Percentiles rank a stretch among this genome's conserved stretches.
These are phyloP conservation scores for Apaloderma vittatum DNA, from an alignment of 2,113 vertebrate species.

Conservation along the genomic window DNA sequence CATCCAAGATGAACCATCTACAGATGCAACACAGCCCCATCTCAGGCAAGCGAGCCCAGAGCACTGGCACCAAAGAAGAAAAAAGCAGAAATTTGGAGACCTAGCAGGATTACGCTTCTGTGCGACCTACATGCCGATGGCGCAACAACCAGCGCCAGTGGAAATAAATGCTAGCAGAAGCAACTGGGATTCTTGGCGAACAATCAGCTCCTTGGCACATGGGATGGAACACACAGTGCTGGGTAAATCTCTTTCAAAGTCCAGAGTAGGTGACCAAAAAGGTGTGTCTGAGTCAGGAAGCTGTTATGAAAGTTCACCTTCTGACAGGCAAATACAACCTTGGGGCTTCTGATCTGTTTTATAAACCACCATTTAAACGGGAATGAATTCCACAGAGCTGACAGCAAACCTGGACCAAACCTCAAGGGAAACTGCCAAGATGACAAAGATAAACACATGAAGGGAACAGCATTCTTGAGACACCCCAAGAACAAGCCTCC, in stretches of 20 bases:
- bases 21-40: not conserved
- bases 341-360: not conserved
- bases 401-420: not conserved
- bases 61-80: not conserved
- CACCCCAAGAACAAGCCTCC: not conserved
- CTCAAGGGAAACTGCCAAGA: not conserved
- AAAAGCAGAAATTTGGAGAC: not conserved
- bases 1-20: not conserved
- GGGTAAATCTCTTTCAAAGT: not conserved
- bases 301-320: not conserved
- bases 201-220: not conserved
- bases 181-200: not conserved
- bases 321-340: not conserved
- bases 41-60: not conserved
- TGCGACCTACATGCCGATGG: not conserved
- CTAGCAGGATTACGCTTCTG: not conserved
- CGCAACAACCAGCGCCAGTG: not conserved
- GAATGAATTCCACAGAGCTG: not conserved
- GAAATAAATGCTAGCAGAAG: not conserved
- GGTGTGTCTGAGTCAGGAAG: not conserved
- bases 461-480: not conserved
- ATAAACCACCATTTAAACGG: not conserved
- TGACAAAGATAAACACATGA: not conserved
- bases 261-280: not conserved
- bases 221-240: not conserved